Conservation (phyloP, 2,797 vertebrate species). For the Morus bassanus region DNA sequence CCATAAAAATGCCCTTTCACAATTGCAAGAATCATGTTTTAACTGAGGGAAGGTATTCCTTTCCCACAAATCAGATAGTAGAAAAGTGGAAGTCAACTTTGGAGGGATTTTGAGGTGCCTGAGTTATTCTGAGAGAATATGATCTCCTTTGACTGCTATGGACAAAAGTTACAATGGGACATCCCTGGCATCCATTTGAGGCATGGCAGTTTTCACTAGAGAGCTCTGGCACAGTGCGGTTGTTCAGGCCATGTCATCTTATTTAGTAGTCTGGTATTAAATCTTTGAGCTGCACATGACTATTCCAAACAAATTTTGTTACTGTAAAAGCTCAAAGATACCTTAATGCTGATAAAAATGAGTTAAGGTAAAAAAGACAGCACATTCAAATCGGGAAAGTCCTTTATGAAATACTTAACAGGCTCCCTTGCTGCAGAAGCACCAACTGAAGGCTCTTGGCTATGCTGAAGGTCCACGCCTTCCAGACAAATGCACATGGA, state of each 20-base stretch:
- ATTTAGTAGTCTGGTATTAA: not conserved
- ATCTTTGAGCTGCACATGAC: not conserved
- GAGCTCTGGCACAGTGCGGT: not conserved
- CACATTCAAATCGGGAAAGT: not conserved
- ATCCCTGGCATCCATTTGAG: not conserved
- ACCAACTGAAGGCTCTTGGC: not conserved
- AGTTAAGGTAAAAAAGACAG: not conserved
- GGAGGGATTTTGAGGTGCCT: not conserved
- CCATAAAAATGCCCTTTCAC: not conserved
- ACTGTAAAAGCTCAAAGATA: not conserved
- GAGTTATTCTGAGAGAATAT: not conserved
- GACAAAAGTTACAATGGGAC: not conserved
- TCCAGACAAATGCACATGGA: accelerated
- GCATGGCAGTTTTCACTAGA: not conserved
- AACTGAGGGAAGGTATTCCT: not conserved
- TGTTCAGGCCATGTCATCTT: not conserved
- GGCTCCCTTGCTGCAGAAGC: not conserved
- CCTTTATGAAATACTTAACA: not conserved
- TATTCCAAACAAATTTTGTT: not conserved
- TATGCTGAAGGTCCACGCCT: accelerated
- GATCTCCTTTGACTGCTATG: not conserved
- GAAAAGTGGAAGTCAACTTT: not conserved
- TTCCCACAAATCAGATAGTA: not conserved
- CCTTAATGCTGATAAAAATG: not conserved
- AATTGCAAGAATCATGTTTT: not conserved